Base-by-base conservation (phyloP, 2,888 invertebrate species). In the Cryptophagus acutangulus region DNA sequence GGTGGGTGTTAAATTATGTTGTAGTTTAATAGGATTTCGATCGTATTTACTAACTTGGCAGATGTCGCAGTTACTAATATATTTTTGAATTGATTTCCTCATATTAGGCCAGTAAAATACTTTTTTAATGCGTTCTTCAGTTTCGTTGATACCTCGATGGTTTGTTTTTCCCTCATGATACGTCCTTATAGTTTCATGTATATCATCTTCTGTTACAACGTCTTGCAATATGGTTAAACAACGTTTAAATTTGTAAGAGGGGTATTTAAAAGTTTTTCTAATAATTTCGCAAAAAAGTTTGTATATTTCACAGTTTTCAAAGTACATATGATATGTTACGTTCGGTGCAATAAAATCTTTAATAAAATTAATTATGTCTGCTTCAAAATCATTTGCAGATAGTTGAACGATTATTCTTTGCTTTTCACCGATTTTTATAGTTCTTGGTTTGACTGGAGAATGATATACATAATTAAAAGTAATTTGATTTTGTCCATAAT, bases 1-100 rank as follows among this genome's bases (percentile, higher is more conserved):
- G 28, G 46, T 47, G 8, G 46, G 48, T 4, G 46, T 51, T n/a
- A 33, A 30, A 33, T 44, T 40, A 15, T 15, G 40, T 34, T 39
- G 16, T 9, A 49, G 17, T 35, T 43, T 33, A 4, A 28, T 36
- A 1, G 49, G 48, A 2, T 45, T 36, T 28, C 48, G 35, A 35
- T 52, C 48, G 17, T 52, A 52, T 44, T 52, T 31, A 15, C 15
- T 15, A n/a, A 31, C 4, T 16, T 16, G 8, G 15, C 15, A 31
- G 3, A 31, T n/a, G n/a, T 34, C 34, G 34, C 34, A 34, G 10
- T 34, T 14, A 14, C 18, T 34, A 4, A 34, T 34, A 17, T 17
- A 34, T 18, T 34, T 18, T 17, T 17, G 34, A 14, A 34, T 17
- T 18, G 6, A 18, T 25, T 34, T 8, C 10, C 18, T 17, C 10